These are phyloP conservation scores for Craseonycteris thonglongyai DNA, from an alignment of 2,113 vertebrate species.

Conservation along the genomic window DNA sequence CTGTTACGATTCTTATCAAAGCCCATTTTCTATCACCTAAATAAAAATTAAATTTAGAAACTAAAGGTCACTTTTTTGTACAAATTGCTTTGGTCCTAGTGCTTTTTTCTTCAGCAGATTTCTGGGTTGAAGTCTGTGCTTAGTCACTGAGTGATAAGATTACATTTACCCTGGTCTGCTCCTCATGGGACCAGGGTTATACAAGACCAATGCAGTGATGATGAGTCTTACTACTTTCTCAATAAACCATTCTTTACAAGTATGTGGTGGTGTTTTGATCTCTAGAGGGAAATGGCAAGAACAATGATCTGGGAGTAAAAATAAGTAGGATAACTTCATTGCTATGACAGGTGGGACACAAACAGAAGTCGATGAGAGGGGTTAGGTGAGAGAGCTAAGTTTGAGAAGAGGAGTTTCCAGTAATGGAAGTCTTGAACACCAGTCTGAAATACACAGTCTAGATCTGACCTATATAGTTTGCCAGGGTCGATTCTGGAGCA, in stretches of 20 bases:
- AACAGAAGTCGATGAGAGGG: background rate
- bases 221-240: background rate
- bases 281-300: background rate
- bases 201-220: background rate
- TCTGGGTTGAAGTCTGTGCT: background rate
- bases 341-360: background rate
- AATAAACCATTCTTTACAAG: background rate
- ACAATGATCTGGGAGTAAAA: background rate
- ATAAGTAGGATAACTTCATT: background rate
- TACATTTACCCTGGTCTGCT: background rate
- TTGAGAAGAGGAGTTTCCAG: background rate
- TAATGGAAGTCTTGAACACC: background rate
- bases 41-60: conserved; percentile 47
- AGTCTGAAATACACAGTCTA: background rate
- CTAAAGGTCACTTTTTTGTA: background rate
- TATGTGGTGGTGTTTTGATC: background rate
- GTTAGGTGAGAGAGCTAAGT: background rate
- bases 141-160: background rate
- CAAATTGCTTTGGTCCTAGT: background rate
- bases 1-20: conserved; percentile 22
- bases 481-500: background rate
- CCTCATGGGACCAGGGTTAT: background rate
- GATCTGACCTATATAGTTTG: background rate
- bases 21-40: conserved; percentile 9
- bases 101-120: background rate